Evolutionary conservation across 2,113 vertebrate genomes (phyloP).

Genomic region (Aphyosemion australe): DNA sequence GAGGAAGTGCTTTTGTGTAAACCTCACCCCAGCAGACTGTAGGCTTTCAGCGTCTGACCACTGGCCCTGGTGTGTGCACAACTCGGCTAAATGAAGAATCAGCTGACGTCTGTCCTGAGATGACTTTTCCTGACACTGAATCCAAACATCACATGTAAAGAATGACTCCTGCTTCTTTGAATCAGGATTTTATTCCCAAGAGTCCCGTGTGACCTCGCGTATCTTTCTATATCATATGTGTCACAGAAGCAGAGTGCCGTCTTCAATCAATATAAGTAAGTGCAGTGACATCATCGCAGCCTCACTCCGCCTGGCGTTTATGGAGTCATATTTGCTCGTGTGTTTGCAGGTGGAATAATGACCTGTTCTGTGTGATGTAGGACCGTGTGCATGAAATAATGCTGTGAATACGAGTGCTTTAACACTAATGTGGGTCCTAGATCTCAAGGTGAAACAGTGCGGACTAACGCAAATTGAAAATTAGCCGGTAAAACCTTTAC

Average conservation of each 20-base stretch:
- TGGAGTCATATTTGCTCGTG: slow-evolving; percentile 3
- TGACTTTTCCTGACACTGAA: slow-evolving; percentile 13
- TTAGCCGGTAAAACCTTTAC: neutral
- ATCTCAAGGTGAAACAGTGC: slow-evolving; percentile 26
- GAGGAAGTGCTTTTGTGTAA: slow-evolving; percentile 62
- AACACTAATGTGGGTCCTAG: slow-evolving; percentile 3
- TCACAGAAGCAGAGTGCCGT: slow-evolving; percentile 21
- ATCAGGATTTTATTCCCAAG: neutral
- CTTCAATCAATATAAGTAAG: slow-evolving; percentile 17
- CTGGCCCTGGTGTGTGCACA: slow-evolving; percentile 23
- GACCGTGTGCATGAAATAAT: neutral
- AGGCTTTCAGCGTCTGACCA: slow-evolving; percentile 55
- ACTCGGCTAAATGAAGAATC: slow-evolving; percentile 8
- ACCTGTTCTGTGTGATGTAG: neutral
- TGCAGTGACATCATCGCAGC: slow-evolving; percentile 45
- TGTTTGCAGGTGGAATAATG: neutral
- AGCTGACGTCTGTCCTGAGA: slow-evolving; percentile 27
- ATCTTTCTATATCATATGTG: slow-evolving; percentile 1
- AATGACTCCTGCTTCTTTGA: neutral
- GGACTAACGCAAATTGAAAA: no score
- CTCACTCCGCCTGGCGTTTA: slow-evolving; percentile 38
- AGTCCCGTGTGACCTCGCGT: neutral
- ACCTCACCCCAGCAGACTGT: slow-evolving; percentile 39
- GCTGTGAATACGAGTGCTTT: neutral
- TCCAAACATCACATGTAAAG: neutral